These are phyloP conservation scores for Harpalus rubripes DNA, from an alignment of 2,888 invertebrate genomes.

Conservation along the genomic window DNA sequence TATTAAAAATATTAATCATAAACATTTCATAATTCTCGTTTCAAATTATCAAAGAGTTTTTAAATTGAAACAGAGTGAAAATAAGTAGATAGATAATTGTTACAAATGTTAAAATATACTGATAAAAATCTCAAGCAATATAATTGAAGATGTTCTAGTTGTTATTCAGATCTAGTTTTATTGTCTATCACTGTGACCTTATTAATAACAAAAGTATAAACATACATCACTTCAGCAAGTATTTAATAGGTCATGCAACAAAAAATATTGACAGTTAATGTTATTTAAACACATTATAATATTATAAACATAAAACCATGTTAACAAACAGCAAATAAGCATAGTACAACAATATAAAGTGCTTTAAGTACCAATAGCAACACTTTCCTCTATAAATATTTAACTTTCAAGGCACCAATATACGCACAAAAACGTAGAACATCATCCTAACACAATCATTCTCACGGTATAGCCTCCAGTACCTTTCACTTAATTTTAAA, in stretches of 20 bases:
- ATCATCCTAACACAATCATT: slow-evolving; percentile 28
- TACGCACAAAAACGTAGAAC: slow-evolving; percentile 10
- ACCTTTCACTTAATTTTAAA: slow-evolving; percentile 39
- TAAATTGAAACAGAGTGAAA: too few species aligned
- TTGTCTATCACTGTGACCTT: neutral
- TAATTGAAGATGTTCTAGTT: neutral
- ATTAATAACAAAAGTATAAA: neutral
- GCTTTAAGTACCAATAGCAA: neutral
- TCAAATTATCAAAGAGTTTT: too few species aligned
- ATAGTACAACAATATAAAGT: neutral
- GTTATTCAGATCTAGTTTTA: neutral
- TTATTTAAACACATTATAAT: neutral
- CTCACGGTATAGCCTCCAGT: slow-evolving; percentile 21
- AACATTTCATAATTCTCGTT: too few species aligned
- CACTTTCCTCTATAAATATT: slow-evolving; percentile 46
- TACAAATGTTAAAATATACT: neutral
- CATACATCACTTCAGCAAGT: neutral
- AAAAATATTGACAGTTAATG: neutral
- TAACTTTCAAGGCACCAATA: slow-evolving; percentile 38
- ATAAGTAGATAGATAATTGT: neutral
- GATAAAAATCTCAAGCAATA: slow-evolving; percentile 1
- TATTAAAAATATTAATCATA: too few species aligned
- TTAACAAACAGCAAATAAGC: slow-evolving; percentile 16
- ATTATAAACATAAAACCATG: neutral
- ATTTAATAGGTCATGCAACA: neutral